These are phyloP conservation scores for Hymenopus coronatus DNA, from an alignment of 2,888 invertebrate genomes.

Conservation along the genomic window DNA sequence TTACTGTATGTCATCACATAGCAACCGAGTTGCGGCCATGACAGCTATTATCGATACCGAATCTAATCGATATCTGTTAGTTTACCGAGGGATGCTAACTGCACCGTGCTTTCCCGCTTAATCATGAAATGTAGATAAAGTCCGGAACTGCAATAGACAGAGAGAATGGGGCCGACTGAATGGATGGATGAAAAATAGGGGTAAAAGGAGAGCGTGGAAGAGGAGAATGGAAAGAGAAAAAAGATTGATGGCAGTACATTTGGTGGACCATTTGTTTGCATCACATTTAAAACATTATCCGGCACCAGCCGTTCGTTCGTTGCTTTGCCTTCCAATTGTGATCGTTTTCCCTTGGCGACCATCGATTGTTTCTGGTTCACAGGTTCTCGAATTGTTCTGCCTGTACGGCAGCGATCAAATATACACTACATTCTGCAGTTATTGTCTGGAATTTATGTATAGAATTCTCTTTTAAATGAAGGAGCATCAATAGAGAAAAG, in stretches of 20 bases:
- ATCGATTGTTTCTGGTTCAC: neutral
- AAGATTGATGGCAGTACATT: conserved; percentile 19
- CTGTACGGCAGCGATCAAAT: neutral
- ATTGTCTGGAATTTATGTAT: neutral
- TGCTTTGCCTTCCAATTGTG: neutral
- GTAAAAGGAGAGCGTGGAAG: neutral
- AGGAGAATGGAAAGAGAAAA: neutral
- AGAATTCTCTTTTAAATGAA: neutral
- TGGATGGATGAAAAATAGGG: neutral
- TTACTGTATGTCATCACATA: neutral
- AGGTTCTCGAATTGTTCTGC: neutral
- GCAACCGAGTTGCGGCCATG: neutral
- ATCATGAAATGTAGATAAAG: neutral
- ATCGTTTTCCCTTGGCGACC: neutral
- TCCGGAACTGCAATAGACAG: neutral
- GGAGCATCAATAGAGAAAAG: neutral
- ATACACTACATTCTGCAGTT: neutral
- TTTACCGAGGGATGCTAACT: neutral
- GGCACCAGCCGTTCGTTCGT: neutral
- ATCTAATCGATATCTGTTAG: neutral
- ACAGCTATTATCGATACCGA: neutral
- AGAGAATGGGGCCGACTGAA: neutral
- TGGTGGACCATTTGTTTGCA: conserved; percentile 11
- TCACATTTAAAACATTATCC: conserved; percentile 20
- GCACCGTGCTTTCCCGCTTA: neutral